These are phyloP conservation scores for Callaeas wilsoni DNA, from an alignment of 2,113 vertebrate species.

Conservation along the genomic window DNA sequence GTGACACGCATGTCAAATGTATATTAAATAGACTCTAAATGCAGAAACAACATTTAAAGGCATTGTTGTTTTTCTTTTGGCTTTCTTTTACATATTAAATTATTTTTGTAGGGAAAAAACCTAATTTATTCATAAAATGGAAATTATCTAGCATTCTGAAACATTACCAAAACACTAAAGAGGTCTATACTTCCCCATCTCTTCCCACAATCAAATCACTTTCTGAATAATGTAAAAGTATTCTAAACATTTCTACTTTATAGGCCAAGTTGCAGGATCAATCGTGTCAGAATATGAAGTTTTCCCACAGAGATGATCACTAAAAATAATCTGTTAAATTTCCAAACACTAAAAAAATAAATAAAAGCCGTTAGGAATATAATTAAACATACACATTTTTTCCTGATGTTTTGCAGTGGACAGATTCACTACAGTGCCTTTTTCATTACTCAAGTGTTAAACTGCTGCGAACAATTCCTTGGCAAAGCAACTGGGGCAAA, in stretches of 20 bases:
- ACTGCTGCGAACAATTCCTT: conserved; percentile 23
- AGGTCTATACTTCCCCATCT: background rate
- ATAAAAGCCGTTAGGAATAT: background rate
- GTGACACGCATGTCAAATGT: background rate
- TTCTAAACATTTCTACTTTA: background rate
- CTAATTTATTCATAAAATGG: background rate
- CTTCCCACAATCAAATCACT: background rate
- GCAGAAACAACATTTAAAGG: background rate
- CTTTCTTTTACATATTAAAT: background rate
- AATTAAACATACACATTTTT: background rate
- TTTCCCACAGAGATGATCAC: background rate
- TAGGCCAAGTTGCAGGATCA: background rate
- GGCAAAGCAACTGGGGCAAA: conserved; percentile 44
- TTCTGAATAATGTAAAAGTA: background rate
- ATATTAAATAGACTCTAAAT: background rate
- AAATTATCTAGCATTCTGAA: background rate
- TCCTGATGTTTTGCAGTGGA: background rate
- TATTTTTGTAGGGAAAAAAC: background rate
- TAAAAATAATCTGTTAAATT: conserved; percentile 1
- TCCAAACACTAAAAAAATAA: conserved; percentile 3
- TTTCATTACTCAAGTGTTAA: background rate
- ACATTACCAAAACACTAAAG: background rate
- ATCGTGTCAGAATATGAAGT: background rate
- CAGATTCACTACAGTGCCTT: conserved; percentile 7
- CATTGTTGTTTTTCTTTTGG: background rate